phyloP scores from a whole-genome alignment of 1,140 invertebrate species.

The Lepidurus packardi region DNA sequence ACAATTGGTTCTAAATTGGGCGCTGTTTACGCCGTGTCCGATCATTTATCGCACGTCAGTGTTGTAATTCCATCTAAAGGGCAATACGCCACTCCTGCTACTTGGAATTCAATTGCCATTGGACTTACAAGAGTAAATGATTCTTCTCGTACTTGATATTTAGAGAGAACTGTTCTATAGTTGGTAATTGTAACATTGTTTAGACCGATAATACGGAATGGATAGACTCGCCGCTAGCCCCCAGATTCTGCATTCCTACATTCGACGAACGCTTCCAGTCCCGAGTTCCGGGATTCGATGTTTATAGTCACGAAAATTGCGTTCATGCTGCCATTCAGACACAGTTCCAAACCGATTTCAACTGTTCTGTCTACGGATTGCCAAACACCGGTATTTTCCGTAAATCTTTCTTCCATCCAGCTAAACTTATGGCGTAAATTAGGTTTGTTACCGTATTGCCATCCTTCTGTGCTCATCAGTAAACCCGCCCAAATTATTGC shows the following conservation, averaged over 20 bases:
- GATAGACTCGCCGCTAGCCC: neutral
- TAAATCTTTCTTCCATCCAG: too few species aligned
- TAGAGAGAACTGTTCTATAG: neutral
- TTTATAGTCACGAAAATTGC: conserved; percentile 33
- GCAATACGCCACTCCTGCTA: conserved; percentile 28
- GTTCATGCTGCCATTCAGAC: conserved; percentile 8
- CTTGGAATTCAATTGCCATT: neutral
- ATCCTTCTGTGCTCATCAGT: neutral
- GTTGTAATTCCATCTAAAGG: conserved; percentile 25
- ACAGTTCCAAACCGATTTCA: conserved; percentile 22
- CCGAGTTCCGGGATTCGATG: conserved; percentile 20
- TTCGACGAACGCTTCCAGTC: neutral
- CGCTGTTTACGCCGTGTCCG: conserved; percentile 31
- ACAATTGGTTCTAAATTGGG: conserved; percentile 26
- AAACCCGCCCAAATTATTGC: neutral
- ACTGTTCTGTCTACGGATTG: conserved; percentile 29
- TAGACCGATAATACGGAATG: conserved; percentile 32
- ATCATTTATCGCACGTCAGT: conserved; percentile 26
- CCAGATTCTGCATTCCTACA: conserved; percentile 26
- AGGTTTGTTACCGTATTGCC: conserved; percentile 2
- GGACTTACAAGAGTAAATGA: neutral
- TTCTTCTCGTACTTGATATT: neutral
- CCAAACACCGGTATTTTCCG: neutral
- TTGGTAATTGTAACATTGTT: neutral
- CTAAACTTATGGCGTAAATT: neutral